Conservation (phyloP, 30 jellyfish, hydroid and myxozoan genomes). For the Haliclystus octoradiatus region DNA sequence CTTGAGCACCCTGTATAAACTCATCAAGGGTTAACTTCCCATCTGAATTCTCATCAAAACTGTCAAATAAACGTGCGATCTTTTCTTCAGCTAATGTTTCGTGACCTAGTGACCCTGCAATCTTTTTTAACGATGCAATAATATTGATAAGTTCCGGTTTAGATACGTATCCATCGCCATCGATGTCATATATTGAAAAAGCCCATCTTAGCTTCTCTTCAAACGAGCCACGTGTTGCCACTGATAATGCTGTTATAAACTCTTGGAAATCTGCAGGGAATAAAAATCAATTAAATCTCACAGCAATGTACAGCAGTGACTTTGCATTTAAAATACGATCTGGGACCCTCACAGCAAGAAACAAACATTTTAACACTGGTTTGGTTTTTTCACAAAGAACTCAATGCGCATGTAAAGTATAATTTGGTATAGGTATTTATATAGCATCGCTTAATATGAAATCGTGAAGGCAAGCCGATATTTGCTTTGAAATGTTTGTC, state of each 20-base stretch:
- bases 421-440: no score
- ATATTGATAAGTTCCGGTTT: constrained; percentile 49
- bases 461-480: no score
- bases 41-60: constrained; percentile 55
- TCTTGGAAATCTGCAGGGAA: constrained; percentile 60
- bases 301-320: not conserved
- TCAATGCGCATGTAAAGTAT: no score
- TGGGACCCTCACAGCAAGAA: no score
- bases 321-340: no score
- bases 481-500: no score
- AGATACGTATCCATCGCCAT: constrained; percentile 84
- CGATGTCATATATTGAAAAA: constrained; percentile 64
- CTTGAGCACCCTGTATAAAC: constrained; percentile 52
- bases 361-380: no score
- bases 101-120: constrained; percentile 63
- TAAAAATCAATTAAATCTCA: not conserved
- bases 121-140: constrained; percentile 33
- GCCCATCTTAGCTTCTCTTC: constrained; percentile 86
- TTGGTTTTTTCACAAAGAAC: no score
- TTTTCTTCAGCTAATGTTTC: constrained; percentile 45
- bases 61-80: constrained; percentile 27
- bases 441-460: no score
- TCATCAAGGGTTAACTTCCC: constrained; percentile 77
- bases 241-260: constrained; percentile 70
- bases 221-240: constrained; percentile 69